These are phyloP conservation scores for Pyrgus malvae DNA, from an alignment of 2,888 invertebrate species.

Conservation along the genomic window DNA sequence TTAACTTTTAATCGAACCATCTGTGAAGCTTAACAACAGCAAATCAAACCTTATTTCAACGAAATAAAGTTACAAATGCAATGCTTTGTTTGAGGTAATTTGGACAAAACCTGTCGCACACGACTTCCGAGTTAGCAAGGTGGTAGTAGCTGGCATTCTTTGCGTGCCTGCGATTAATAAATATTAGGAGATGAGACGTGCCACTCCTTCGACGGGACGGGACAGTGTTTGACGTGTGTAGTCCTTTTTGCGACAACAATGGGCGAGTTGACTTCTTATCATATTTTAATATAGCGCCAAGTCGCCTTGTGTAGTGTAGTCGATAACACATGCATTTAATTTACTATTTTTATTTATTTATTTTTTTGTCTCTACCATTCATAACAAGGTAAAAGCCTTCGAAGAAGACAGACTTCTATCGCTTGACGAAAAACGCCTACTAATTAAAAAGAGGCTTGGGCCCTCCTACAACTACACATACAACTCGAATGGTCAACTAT, in stretches of 20 bases:
- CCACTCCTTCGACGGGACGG: constrained; percentile 20
- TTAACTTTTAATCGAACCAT: constrained; percentile 6
- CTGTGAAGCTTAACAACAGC: background rate
- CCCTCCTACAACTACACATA: too few relatives aligned
- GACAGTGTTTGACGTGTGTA: background rate
- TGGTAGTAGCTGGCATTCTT: constrained; percentile 33
- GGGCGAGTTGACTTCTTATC: too few relatives aligned
- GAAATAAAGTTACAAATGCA: background rate
- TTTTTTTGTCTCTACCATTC: too few relatives aligned
- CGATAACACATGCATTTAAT: too few relatives aligned
- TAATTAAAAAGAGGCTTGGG: too few relatives aligned
- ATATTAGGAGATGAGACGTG: constrained; percentile 33
- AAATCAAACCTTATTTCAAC: constrained; percentile 1
- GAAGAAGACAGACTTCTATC: too few relatives aligned
- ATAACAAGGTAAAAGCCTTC: too few relatives aligned
- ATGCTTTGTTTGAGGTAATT: background rate
- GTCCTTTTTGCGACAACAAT: constrained; percentile 2
- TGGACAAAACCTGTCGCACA: constrained; percentile 28
- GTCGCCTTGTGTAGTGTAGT: too few relatives aligned
- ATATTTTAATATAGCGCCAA: too few relatives aligned
- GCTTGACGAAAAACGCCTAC: too few relatives aligned
- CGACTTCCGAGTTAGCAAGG: constrained; percentile 14
- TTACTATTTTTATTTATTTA: too few relatives aligned
- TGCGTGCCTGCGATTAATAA: constrained; percentile 37
- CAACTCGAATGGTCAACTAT: too few relatives aligned